Evolutionary conservation across 2,113 vertebrate genomes (phyloP), one percentile per base, ranked within the genome.

Genomic region (Larimichthys crocea): DNA sequence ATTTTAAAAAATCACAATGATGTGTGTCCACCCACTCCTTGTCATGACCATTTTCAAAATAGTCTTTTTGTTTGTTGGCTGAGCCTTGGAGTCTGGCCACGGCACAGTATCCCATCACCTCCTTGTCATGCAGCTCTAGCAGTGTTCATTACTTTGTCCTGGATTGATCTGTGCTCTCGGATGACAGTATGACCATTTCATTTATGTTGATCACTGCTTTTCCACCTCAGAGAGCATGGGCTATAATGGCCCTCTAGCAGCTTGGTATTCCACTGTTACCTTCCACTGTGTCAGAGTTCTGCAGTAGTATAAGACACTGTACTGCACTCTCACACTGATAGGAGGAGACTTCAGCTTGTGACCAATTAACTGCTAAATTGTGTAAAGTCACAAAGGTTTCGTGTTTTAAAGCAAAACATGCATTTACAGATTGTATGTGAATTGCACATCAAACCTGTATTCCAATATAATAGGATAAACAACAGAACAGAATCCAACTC

Each of bases 151-250:
- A 74, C 87, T 87, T 80, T 84, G 83, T 73, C 31, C 72, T n/a
- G 48, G 73, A 88, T 75, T 80, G 79, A 86, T 88, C 77, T 52
- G 48, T 61, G 65, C 76, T 85, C 76, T 74, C 55, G 24, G 78
- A 82, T 76, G 83, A 85, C 82, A 80, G 78, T 60, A 69, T 16
- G 71, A 50, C 67, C 16, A 70, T 90, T 91, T 88, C 44, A 88
- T 89, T 91, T 89, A 75, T 83, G 75, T 83, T 92, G 87, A 92
- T 89, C 80, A 84, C 80, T 78, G 82, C 79, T 85, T 86, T 85
- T 86, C 65, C 71, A 80, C 76, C 76, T 89, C 76, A 83, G 75
- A 74, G 67, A 83, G 61, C 62, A 74, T 31, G 52, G 70, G 60
- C 60, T 64, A 24, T 80, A 89, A 85, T 89, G 57, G 77, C 69